Evolutionary conservation across 2,797 vertebrate species (phyloP).

Genomic region (Sebastes steindachneri): DNA sequence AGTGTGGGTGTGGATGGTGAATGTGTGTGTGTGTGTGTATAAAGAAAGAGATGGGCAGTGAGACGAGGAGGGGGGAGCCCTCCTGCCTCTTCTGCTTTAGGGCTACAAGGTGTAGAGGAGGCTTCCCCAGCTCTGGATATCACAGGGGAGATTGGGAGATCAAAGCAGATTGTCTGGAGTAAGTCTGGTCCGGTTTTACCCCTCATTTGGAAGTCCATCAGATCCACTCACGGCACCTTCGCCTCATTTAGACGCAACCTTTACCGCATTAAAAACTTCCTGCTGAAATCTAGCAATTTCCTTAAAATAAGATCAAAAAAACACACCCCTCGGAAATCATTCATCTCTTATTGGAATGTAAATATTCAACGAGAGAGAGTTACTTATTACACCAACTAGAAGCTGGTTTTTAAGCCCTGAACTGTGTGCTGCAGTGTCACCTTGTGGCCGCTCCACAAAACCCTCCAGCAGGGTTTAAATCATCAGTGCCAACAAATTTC

Average conservation of each 20-base stretch:
- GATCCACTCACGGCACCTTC: constrained; percentile 50
- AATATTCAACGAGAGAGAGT: constrained; percentile 52
- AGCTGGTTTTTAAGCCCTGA: neutral
- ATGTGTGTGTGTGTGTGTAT: constrained; percentile 30
- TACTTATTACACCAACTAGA: constrained; percentile 18
- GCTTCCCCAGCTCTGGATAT: constrained; percentile 63
- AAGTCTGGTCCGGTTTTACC: constrained; percentile 69
- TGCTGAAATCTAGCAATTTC: constrained; percentile 47
- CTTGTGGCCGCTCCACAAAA: constrained; percentile 58
- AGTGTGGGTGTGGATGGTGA: constrained; percentile 64
- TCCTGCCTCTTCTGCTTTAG: constrained; percentile 73
- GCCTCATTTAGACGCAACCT: constrained; percentile 51
- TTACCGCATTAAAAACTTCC: constrained; percentile 60
- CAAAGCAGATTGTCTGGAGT: constrained; percentile 78
- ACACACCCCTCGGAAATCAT: constrained; percentile 13
- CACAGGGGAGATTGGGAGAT: constrained; percentile 78
- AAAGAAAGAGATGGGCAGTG: constrained; percentile 49
- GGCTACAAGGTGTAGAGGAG: constrained; percentile 79
- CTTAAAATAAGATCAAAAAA: constrained; percentile 10
- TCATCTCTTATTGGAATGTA: constrained; percentile 34
- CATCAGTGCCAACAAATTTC: neutral
- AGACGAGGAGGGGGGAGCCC: constrained; percentile 37
- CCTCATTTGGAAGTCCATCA: constrained; percentile 80
- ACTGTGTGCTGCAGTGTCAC: constrained; percentile 59
- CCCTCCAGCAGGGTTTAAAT: neutral